Evolutionary conservation across 2,888 invertebrate genomes (phyloP).

Genomic region (Euplagia quadripunctaria): DNA sequence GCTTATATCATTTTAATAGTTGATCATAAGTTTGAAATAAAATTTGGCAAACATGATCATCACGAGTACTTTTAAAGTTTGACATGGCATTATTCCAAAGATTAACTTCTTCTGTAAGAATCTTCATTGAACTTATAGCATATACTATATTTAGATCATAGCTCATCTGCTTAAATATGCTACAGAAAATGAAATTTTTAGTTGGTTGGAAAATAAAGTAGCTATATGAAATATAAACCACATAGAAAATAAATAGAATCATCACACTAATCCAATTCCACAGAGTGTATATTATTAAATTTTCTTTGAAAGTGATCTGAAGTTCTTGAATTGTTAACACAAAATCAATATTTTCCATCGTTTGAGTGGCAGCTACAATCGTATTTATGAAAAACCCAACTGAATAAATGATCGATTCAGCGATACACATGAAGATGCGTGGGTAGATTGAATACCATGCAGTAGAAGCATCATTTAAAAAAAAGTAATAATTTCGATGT

Average conservation of each 20-base stretch:
- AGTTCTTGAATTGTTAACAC: slow-evolving; percentile 18
- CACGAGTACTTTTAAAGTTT: background rate
- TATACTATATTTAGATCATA: slow-evolving; percentile 13
- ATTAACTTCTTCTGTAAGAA: slow-evolving; percentile 22
- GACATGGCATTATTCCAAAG: slow-evolving; percentile 13
- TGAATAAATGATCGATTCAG: background rate
- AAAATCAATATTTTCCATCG: slow-evolving; percentile 6
- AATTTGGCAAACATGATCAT: background rate
- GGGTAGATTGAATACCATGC: background rate
- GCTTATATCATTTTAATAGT: slow-evolving; percentile 8
- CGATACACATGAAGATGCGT: background rate
- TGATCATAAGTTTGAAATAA: slow-evolving; percentile 4
- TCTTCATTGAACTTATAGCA: slow-evolving; percentile 8
- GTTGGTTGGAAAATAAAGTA: background rate
- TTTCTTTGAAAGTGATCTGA: slow-evolving; percentile 1
- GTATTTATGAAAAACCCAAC: slow-evolving; percentile 5
- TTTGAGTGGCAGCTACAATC: background rate
- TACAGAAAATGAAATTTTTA: background rate
- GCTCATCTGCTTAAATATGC: background rate
- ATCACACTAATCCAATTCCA: slow-evolving; percentile 5
- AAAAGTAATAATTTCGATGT: background rate
- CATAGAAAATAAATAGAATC: background rate
- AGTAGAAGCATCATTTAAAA: background rate
- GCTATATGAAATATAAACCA: background rate
- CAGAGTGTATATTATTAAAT: background rate